phyloP scores from a whole-genome alignment of 1,140 invertebrate genomes.

The Drosophila ercepeae region DNA sequence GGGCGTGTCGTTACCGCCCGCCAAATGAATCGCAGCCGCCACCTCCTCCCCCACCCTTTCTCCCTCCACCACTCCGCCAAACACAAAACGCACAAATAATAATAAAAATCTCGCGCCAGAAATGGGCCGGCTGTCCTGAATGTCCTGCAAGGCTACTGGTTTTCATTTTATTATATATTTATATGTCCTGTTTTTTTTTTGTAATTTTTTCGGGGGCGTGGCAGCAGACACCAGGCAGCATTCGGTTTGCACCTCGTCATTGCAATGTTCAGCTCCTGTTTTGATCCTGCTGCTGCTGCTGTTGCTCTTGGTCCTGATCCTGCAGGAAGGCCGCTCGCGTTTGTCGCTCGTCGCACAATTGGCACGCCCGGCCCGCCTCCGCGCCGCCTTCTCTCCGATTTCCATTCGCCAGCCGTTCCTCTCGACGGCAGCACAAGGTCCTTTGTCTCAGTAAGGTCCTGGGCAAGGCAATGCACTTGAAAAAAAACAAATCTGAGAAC shows the following conservation, averaged over 20 bases:
- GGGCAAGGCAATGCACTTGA: background rate
- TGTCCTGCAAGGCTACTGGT: conserved; percentile 30
- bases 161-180: background rate
- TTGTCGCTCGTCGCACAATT: conserved; percentile 52
- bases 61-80: conserved; percentile 16
- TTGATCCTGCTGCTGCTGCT: conserved; percentile 7
- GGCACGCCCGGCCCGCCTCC: conserved; percentile 64
- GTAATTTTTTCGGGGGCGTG: conserved; percentile 35
- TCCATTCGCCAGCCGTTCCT: conserved; percentile 11
- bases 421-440: conserved; percentile 38
- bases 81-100: conserved; percentile 22
- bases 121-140: conserved; percentile 65
- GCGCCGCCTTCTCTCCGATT: conserved; percentile 49
- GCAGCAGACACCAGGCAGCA: conserved; percentile 52
- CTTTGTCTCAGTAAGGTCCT: conserved; percentile 36
- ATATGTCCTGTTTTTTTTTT: background rate
- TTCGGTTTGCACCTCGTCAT: conserved; percentile 61
- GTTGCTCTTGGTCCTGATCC: background rate
- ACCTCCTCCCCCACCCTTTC: background rate
- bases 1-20: conserved; percentile 70
- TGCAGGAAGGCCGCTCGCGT: conserved; percentile 23
- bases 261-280: conserved; percentile 12
- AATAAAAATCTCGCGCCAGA: conserved; percentile 65
- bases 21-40: conserved; percentile 72
- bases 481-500: background rate